Percentiles rank a stretch among this genome's conserved stretches.
phyloP scores from a whole-genome alignment of 92 coral and sea anemone genomes.

The Galaxea fascicularis region DNA sequence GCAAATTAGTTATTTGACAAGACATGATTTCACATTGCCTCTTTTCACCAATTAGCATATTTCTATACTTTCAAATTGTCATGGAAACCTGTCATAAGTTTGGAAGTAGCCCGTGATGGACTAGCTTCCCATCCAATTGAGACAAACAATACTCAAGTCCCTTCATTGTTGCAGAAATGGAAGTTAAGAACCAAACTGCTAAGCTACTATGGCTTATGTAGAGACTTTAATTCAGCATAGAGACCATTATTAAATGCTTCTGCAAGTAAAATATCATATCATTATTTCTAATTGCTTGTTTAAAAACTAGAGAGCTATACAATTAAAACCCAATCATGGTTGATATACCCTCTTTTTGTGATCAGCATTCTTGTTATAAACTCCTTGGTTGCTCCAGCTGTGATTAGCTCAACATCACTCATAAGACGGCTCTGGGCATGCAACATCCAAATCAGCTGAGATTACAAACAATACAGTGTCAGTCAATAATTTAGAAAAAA shows the following conservation, averaged over 20 bases:
- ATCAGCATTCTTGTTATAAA: not conserved
- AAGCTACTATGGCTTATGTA: not conserved
- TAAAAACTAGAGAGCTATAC: no score
- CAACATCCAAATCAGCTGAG: conserved; percentile 1
- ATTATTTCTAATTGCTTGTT: no score
- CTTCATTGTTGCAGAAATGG: not conserved
- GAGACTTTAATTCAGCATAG: not conserved
- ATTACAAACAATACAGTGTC: not conserved
- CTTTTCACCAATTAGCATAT: no score
- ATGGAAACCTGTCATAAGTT: not conserved
- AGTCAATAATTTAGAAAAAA: not conserved
- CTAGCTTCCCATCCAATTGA: not conserved
- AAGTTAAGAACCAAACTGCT: not conserved
- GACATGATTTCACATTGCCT: not conserved
- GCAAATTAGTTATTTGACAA: no score
- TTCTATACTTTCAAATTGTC: no score
- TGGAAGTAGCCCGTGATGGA: not conserved
- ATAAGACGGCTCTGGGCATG: no score
- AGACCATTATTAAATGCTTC: no score
- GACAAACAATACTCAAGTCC: not conserved
- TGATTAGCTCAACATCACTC: not conserved
- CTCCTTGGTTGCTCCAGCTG: not conserved
- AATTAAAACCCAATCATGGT: no score
- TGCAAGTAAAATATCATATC: no score
- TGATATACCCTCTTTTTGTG: not conserved